Evolutionary conservation across 1,140 invertebrate genomes (phyloP).

Genomic region (Zaprionus africanus): DNA sequence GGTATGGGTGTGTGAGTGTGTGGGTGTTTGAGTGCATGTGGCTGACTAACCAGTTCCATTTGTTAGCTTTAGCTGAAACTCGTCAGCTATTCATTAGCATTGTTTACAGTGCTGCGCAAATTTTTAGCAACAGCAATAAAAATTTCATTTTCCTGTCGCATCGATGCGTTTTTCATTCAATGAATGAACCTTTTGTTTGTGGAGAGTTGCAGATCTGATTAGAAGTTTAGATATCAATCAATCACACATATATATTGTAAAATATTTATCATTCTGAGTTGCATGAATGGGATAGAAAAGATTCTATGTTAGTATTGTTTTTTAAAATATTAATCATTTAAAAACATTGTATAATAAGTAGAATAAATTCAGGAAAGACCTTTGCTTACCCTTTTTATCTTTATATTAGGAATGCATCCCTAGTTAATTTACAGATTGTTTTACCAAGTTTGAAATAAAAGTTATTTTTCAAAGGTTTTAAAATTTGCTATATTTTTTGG

Average conservation of each 20-base stretch:
- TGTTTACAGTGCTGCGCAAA: constrained; percentile 32
- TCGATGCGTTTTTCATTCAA: not conserved
- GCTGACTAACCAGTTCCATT: constrained; percentile 52
- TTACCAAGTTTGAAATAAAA: too few species aligned
- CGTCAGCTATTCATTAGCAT: constrained; percentile 60
- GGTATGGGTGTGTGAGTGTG: constrained; percentile 12
- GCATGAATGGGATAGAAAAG: too few species aligned
- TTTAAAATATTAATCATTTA: too few species aligned
- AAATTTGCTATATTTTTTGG: too few species aligned
- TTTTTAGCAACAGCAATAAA: constrained; percentile 29
- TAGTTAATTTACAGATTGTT: too few species aligned
- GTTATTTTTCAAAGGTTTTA: too few species aligned
- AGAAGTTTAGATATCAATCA: too few species aligned
- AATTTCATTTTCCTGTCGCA: not conserved
- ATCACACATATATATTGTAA: not conserved
- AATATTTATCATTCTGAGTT: not conserved
- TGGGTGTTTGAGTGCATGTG: constrained; percentile 35
- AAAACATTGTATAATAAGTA: too few species aligned
- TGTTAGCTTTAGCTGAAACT: constrained; percentile 58
- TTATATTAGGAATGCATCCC: too few species aligned
- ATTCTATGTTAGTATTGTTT: too few species aligned
- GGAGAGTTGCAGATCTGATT: not conserved
- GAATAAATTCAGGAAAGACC: too few species aligned
- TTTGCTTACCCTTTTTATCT: too few species aligned
- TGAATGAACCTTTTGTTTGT: not conserved